Evolutionary conservation across 2,797 vertebrate genomes (phyloP).

Genomic region (Arrhamphus sclerolepis): DNA sequence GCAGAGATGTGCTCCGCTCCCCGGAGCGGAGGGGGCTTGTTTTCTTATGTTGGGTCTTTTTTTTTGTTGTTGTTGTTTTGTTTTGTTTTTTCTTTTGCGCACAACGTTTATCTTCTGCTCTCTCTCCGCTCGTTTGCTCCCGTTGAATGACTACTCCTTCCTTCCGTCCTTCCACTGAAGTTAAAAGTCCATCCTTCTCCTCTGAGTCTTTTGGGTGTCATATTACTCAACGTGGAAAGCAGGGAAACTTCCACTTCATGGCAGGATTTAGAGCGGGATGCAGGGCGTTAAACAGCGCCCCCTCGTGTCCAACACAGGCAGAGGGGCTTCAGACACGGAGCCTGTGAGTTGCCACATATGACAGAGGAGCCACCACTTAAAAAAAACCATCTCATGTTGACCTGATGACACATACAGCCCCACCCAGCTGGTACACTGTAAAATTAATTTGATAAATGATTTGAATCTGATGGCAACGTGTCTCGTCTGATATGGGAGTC

Average conservation of each 20-base stretch:
- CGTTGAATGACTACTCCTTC: constrained; percentile 62
- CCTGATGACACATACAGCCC: no score
- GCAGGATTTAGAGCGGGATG: constrained; percentile 17
- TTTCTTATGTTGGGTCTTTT: constrained; percentile 20
- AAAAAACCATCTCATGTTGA: no score
- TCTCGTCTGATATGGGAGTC: no score
- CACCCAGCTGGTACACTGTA: no score
- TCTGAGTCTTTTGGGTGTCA: constrained; percentile 73
- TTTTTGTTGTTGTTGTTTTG: neutral
- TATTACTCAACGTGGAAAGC: constrained; percentile 79
- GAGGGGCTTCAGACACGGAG: neutral
- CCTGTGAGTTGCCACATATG: no score
- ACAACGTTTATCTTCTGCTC: constrained; percentile 42
- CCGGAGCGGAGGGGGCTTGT: constrained; percentile 47
- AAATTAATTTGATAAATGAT: no score
- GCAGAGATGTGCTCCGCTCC: constrained; percentile 48
- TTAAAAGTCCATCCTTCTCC: constrained; percentile 79
- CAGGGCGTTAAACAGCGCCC: constrained; percentile 67
- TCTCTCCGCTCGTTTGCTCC: constrained; percentile 42
- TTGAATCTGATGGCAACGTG: no score
- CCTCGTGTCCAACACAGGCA: constrained; percentile 35
- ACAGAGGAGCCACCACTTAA: no score
- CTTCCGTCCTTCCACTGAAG: constrained; percentile 65
- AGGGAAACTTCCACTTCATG: constrained; percentile 74
- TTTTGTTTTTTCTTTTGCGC: constrained; percentile 17